Percentiles rank a stretch among this genome's conserved stretches.
Evolutionary conservation across 2,797 vertebrate genomes (phyloP).

Genomic region (Sparidentex hasta): DNA sequence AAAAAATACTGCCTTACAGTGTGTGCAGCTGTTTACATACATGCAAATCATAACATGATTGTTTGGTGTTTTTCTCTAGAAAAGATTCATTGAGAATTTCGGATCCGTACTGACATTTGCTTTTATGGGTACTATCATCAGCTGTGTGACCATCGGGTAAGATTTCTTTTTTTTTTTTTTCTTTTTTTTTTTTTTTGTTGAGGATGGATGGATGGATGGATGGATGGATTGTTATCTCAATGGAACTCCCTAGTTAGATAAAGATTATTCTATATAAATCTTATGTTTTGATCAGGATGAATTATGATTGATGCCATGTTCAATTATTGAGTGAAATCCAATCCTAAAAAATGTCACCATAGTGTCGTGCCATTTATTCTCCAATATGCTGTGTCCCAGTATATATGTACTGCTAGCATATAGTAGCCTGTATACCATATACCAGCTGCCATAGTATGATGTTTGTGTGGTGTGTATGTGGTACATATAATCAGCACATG

Average conservation of each 20-base stretch:
- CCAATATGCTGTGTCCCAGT: neutral
- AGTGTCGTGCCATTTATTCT: neutral
- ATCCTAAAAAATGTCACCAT: neutral
- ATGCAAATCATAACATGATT: neutral
- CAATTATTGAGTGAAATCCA: neutral
- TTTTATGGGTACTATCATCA: conserved; percentile 89
- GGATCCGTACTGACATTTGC: conserved; percentile 90
- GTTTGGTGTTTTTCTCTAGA: conserved; percentile 75
- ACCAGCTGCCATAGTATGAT: neutral
- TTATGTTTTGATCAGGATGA: neutral
- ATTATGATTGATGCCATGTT: neutral
- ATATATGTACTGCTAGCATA: neutral
- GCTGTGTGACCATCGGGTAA: conserved; percentile 89
- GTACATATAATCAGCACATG: neutral
- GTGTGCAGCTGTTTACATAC: neutral
- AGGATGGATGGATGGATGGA: too few species aligned
- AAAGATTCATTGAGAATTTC: conserved; percentile 88
- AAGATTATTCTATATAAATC: neutral
- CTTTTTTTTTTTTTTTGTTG: too few species aligned
- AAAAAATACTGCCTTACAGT: neutral
- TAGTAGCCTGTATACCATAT: neutral
- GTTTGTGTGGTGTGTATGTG: neutral
- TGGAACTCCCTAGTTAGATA: too few species aligned
- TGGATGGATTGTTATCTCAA: too few species aligned
- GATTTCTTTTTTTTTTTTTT: conserved; percentile 50